These are phyloP conservation scores for Venustoraphidia nigricollis DNA, from an alignment of 2,888 invertebrate species.

Conservation along the genomic window DNA sequence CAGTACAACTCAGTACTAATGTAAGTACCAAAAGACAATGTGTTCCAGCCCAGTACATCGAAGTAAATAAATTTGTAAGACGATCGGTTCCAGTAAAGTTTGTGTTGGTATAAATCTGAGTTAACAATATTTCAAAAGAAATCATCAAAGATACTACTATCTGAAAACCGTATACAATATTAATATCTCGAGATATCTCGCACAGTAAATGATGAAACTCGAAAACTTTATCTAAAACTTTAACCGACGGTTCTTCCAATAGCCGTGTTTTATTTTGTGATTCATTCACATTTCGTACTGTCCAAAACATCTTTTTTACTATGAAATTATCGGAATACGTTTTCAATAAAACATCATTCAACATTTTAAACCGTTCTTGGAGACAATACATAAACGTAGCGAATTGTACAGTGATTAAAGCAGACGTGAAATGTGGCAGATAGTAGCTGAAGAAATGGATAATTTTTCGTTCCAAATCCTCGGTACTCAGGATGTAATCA, in stretches of 20 bases:
- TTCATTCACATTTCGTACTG: too few relatives aligned
- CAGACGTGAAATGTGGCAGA: too few relatives aligned
- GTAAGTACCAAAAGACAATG: not conserved
- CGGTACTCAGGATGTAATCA: too few relatives aligned
- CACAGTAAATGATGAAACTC: conserved; percentile 11
- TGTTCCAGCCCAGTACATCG: not conserved
- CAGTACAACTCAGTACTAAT: not conserved
- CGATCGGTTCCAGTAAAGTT: not conserved
- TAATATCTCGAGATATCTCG: conserved; percentile 9
- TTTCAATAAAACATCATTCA: too few relatives aligned
- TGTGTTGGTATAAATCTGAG: not conserved
- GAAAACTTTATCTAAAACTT: conserved; percentile 9
- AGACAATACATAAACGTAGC: too few relatives aligned
- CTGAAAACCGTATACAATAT: conserved; percentile 12
- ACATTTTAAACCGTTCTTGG: too few relatives aligned
- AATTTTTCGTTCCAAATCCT: too few relatives aligned
- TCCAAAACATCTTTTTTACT: too few relatives aligned
- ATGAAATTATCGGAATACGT: too few relatives aligned
- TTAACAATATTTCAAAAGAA: not conserved
- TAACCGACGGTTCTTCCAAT: not conserved
- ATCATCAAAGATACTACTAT: conserved; percentile 7
- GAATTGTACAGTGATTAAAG: too few relatives aligned
- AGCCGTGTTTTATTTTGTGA: too few relatives aligned
- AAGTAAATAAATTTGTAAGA: not conserved
- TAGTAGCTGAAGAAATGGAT: too few relatives aligned